phyloP scores from a whole-genome alignment of 2,113 vertebrate genomes.

The Daubentonia madagascariensis region DNA sequence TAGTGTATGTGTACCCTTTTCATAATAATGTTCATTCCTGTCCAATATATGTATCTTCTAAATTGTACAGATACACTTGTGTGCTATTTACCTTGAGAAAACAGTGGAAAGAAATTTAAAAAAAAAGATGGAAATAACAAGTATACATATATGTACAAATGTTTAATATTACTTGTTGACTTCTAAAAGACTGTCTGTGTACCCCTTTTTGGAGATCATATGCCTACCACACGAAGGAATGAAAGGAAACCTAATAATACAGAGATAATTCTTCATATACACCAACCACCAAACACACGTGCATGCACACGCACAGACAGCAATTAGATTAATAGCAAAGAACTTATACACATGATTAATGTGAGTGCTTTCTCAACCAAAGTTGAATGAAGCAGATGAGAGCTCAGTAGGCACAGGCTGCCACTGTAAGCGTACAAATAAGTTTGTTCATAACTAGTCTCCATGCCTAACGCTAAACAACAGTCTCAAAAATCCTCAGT shows the following conservation, averaged over 20 bases:
- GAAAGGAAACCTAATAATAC: neutral
- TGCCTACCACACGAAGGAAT: neutral
- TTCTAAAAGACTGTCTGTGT: neutral
- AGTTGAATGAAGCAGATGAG: slow-evolving; percentile 32
- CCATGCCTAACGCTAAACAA: neutral
- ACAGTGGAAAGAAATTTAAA: neutral
- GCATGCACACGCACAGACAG: no score
- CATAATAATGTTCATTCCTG: neutral
- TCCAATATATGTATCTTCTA: neutral
- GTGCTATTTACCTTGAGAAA: neutral
- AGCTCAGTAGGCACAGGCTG: neutral
- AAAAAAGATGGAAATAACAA: neutral
- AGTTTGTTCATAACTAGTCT: neutral
- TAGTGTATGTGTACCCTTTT: neutral
- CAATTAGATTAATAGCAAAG: neutral
- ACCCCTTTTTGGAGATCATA: neutral
- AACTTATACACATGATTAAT: slow-evolving; percentile 17
- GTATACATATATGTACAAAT: no score
- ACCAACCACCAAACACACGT: neutral
- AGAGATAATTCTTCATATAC: neutral
- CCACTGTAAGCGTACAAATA: neutral
- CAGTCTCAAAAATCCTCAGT: neutral
- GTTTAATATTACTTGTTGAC: neutral
- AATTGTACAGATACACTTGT: neutral
- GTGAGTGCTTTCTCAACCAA: neutral